These are phyloP conservation scores for Harmothoe impar DNA, from an alignment of 2,888 invertebrate species.

Conservation along the genomic window DNA sequence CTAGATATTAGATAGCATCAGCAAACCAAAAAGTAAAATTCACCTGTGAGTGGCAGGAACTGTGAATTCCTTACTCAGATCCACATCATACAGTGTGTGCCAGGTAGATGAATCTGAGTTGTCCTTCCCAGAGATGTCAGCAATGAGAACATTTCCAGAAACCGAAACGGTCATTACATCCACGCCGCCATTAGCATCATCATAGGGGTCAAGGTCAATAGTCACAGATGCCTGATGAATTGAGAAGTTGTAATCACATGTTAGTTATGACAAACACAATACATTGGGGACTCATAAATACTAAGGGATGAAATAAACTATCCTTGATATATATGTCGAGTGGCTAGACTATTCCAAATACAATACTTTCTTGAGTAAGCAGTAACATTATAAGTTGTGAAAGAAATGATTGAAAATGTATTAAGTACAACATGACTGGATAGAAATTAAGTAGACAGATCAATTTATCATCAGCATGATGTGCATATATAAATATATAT, in stretches of 20 bases:
- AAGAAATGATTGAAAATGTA: too few species aligned
- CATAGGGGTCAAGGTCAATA: constrained; percentile 14
- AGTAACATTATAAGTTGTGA: too few species aligned
- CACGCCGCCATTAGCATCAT: not conserved
- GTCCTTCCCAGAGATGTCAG: not conserved
- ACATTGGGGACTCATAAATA: too few species aligned
- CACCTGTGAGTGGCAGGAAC: not conserved
- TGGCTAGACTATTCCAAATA: too few species aligned
- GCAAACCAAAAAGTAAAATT: not conserved
- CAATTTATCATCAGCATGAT: too few species aligned
- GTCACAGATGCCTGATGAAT: not conserved
- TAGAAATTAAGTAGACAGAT: too few species aligned
- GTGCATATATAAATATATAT: too few species aligned
- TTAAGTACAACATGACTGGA: too few species aligned
- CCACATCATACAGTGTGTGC: not conserved
- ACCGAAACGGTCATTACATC: not conserved
- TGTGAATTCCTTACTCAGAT: not conserved
- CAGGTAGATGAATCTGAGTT: not conserved
- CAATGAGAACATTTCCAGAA: not conserved
- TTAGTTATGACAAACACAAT: not conserved
- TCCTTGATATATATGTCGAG: too few species aligned
- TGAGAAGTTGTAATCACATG: not conserved
- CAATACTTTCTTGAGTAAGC: too few species aligned
- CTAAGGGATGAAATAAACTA: too few species aligned
- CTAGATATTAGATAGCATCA: too few species aligned